A percentile compares a stretch with the other conserved stretches of the same genome.
Conservation (phyloP, 2,888 invertebrate species). For the Lottia gigantea region DNA sequence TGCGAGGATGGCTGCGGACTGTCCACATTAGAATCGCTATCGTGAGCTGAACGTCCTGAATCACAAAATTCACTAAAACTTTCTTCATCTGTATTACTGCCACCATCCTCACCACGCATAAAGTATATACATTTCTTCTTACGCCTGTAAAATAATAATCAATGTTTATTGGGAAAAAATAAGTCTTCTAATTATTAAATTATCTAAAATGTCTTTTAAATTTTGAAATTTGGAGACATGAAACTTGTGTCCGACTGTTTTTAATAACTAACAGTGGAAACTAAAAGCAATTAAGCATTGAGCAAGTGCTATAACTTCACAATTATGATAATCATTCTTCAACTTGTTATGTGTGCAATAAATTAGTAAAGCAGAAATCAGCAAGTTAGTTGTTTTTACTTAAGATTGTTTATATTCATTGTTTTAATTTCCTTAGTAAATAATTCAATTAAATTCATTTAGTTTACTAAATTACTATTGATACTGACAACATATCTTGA, state of each 20-base stretch:
- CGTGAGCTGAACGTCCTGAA: constrained; percentile 42
- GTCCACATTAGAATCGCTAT: constrained; percentile 51
- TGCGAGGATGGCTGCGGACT: constrained; percentile 40
- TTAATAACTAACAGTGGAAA: constrained; percentile 9
- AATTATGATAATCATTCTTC: no score
- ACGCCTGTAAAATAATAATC: constrained; percentile 58
- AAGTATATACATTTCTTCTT: constrained; percentile 71
- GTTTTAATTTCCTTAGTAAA: no score
- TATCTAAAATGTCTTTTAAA: no score
- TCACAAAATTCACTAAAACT: constrained; percentile 27
- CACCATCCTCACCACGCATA: constrained; percentile 53
- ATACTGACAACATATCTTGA: no score
- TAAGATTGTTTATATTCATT: no score
- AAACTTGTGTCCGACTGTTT: constrained; percentile 11
- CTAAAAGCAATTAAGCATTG: constrained; percentile 4
- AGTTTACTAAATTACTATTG: no score
- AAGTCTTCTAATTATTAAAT: no score
- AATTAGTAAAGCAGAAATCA: no score
- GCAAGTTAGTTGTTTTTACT: no score
- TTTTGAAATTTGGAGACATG: neutral
- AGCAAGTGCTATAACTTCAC: no score
- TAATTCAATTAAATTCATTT: no score
- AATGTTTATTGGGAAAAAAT: neutral
- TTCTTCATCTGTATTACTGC: constrained; percentile 43
- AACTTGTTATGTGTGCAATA: no score